These are phyloP conservation scores for Pristionchus exspectatus DNA, from an alignment of 2,888 invertebrate genomes.

Conservation along the genomic window DNA sequence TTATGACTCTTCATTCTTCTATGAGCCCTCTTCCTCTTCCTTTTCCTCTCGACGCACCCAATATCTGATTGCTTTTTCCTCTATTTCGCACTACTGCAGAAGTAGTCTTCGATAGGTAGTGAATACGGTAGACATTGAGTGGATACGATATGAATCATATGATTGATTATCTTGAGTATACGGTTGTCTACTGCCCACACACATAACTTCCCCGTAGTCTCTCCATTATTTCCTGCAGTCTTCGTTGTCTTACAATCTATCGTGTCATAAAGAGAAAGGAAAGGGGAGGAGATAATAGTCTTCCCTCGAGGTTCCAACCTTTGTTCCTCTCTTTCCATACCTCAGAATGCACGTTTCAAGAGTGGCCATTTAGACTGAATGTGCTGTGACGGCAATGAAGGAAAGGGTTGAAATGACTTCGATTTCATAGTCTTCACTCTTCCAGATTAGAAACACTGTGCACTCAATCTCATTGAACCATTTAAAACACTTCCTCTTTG, in stretches of 20 bases:
- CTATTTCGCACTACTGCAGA: background rate
- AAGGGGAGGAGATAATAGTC: constrained; percentile 15
- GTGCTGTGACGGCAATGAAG: background rate
- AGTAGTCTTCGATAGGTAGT: background rate
- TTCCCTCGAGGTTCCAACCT: background rate
- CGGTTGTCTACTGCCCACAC: background rate
- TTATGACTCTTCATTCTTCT: background rate
- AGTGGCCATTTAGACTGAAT: constrained; percentile 9
- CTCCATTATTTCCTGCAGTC: background rate
- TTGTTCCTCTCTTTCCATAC: background rate
- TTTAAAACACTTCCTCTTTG: background rate
- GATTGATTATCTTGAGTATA: background rate
- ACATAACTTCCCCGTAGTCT: constrained; percentile 1
- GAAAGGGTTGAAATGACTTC: background rate
- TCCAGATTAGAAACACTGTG: background rate
- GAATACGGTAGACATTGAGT: background rate
- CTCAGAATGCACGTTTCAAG: background rate
- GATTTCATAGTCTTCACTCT: background rate
- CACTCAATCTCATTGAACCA: background rate
- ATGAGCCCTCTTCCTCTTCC: constrained; percentile 2
- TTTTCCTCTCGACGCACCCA: background rate
- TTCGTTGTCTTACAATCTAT: background rate
- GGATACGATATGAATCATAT: background rate
- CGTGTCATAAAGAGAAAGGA: background rate
- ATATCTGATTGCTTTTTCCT: constrained; percentile 32